Conservation (phyloP, 2,888 invertebrate genomes). For the Allolobophora icterica region DNA sequence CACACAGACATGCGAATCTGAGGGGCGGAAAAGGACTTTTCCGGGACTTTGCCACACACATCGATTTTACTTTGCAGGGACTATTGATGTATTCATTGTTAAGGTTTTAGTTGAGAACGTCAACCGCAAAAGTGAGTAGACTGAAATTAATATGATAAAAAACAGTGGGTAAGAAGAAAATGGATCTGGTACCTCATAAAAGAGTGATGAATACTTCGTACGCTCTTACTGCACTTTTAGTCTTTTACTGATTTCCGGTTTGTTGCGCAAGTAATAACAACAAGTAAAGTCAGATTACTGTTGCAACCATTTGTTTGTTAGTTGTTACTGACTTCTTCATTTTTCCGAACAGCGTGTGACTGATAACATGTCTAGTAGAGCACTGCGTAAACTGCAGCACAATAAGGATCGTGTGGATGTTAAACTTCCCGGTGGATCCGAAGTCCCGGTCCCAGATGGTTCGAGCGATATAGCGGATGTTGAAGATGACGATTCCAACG, state of each 20-base stretch:
- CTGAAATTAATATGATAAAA: no score
- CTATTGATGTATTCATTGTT: no score
- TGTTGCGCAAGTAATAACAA: conserved; percentile 1
- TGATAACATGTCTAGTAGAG: neutral
- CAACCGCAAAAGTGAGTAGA: no score
- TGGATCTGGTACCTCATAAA: no score
- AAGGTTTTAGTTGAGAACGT: no score
- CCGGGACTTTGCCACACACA: no score
- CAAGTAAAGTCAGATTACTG: neutral
- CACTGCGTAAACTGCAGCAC: neutral
- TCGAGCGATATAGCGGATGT: neutral
- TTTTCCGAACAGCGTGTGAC: neutral
- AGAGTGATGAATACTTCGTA: no score
- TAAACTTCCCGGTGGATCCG: neutral
- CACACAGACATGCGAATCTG: no score
- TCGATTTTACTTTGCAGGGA: no score
- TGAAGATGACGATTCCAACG: neutral
- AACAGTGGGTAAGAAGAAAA: no score
- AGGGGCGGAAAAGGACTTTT: no score
- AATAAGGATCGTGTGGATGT: neutral
- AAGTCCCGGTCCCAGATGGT: neutral
- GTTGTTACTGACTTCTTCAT: neutral
- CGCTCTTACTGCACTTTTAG: neutral
- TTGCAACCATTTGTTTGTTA: neutral
- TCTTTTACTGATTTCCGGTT: conserved; percentile 6